Base-by-base conservation (phyloP, 2,113 vertebrate species). In the Pygoscelis adeliae region DNA sequence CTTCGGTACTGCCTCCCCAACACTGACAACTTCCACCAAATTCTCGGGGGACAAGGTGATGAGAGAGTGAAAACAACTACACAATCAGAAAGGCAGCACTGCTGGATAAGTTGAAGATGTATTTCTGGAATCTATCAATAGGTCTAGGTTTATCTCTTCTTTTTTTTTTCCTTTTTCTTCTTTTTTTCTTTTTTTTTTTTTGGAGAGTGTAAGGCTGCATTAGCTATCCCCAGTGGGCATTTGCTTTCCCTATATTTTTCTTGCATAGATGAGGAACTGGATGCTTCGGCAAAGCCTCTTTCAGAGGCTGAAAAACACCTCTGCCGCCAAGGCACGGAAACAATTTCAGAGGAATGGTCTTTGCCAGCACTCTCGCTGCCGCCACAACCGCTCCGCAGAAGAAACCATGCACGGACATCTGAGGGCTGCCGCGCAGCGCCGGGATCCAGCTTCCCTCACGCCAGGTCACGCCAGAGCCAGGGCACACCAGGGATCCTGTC, bases 401-500 rank as follows among this genome's bases (percentile, higher is more conserved):
- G 88, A 94, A 74, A 87, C 88, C 8, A 7, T 34, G 42, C 10
- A 1, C 6, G 10, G 87, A 50, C 26, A 6, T 83, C 94, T 85
- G 40, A 82, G 87, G 93, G 93, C 65, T 95, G 85, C 89, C 9
- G 9, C 13, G 8, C 67, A 74, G 88, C 8, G 29, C 90, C 15
- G 11, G 72, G 90, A 95, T 97, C 97, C 95, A 95, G 38, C 89
- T 91, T 83, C 71, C 91, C 62, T 77, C 77, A 4, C 25, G 8
- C 20, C 11, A 30, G 85, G 97, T 99, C 99, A 99, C 56, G 99
- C 99, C 97, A 99, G 98, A 89, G 99, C 99, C 98, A 99, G 98
- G 49, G 99, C 99, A 91, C 99, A 99, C 99, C 99, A 99, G 71
- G 99, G 98, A 98, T 99, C 99, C 88, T 99, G 99, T 95, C 99